Conservation (phyloP, 2,888 invertebrate species). For the Salticus scenicus region DNA sequence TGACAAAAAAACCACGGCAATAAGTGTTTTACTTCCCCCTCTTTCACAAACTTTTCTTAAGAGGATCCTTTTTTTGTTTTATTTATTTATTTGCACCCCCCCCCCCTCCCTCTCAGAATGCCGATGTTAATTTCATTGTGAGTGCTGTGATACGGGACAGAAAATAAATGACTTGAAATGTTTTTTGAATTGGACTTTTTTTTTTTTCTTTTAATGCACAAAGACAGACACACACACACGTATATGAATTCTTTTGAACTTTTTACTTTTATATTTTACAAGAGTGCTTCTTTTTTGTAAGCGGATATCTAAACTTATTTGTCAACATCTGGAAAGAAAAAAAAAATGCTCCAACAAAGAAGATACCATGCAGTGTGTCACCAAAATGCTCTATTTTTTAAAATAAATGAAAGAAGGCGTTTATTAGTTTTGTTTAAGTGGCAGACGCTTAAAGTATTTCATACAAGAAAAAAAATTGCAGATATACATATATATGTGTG, state of each 20-base stretch:
- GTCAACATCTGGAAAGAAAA: neutral
- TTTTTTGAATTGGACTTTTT: neutral
- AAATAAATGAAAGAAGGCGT: no score
- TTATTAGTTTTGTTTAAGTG: no score
- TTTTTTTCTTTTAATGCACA: no score
- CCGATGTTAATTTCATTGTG: slow-evolving; percentile 27
- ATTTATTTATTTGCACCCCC: no score
- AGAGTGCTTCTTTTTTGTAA: neutral
- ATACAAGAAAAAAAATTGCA: no score
- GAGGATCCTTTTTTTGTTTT: slow-evolving; percentile 17
- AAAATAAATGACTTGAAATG: slow-evolving; percentile 12
- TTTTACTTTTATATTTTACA: slow-evolving; percentile 5
- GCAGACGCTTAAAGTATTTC: no score
- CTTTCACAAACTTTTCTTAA: slow-evolving; percentile 5
- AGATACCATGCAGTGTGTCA: no score
- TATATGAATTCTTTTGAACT: neutral
- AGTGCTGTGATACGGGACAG: slow-evolving; percentile 4
- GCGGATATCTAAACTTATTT: no score
- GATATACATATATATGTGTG: no score
- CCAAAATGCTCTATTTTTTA: no score
- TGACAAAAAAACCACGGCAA: slow-evolving; percentile 49
- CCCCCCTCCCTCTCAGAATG: neutral
- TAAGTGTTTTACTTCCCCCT: slow-evolving; percentile 27
- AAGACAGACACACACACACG: no score
- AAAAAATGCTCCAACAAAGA: neutral